Base-by-base conservation (phyloP, 2,888 invertebrate species). In the Sericinus montela region DNA sequence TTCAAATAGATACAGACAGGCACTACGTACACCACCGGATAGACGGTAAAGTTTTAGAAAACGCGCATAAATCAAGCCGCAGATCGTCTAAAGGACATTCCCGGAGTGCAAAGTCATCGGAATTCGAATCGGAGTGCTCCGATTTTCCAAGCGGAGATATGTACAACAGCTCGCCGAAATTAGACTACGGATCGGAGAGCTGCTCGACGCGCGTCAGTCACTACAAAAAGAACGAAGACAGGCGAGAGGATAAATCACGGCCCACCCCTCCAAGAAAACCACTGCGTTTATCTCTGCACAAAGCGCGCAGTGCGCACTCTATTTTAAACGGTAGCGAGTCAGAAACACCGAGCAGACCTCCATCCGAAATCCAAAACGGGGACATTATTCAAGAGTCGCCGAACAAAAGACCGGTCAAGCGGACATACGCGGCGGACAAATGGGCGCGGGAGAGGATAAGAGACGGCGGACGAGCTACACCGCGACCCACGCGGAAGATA, bases 181-280 rank as follows among this genome's bases (percentile, higher is more conserved):
- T 90, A 38, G 91, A 92, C 64, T 91, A 91, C 65, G 89, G 90
- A 0, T 91, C 92, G 0, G 93, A 93, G 62, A 89, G 89, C 1
- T 80, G 85, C 29, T 88, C 89, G 15, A 60, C 69, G 14, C 68
- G 87, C 52, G 63, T 78, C 60, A 74, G 80, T 44, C 82, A 84
- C 60, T 87, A 88, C 56, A 78, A 72, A 46, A 88, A 86, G 61
- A 77, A 85, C 53, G 80, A 84, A 5, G 84, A 84, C 1, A 65
- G 69, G 43, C 72, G 75, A 10, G 68, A 65, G 6, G 90, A 91
- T 7, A 91, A 91, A 54, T 85, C 91, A 1, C 87, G 94, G 46
- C 95, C 96, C 0, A 93, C 93, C 10, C 96, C 96, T 3, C 97
- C 96, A 14, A 94, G 96, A 64, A 97, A 97, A 69, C 97, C 96